A percentile compares a stretch with the other conserved stretches of the same genome.
These are phyloP conservation scores for Pyrochroa serraticornis DNA, from an alignment of 2,888 invertebrate species.

Conservation along the genomic window DNA sequence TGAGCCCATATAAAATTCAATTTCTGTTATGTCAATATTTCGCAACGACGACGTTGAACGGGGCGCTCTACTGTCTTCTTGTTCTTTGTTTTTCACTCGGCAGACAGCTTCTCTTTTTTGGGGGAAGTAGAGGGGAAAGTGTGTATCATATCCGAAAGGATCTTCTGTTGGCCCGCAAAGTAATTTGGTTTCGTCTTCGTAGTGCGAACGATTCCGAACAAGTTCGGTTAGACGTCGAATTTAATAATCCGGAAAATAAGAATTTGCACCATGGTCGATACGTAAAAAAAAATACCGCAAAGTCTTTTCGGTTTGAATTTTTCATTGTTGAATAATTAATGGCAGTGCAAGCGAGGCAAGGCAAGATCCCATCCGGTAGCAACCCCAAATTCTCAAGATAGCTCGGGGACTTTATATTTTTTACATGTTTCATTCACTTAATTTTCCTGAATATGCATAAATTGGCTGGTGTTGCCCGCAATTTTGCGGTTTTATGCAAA, in stretches of 20 bases:
- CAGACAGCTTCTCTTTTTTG: constrained; percentile 23
- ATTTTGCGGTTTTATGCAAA: too few species aligned
- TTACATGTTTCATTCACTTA: too few species aligned
- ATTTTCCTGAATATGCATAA: too few species aligned
- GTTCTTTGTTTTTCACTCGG: constrained; percentile 28
- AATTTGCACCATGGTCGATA: not conserved
- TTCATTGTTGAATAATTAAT: not conserved
- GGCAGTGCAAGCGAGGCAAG: too few species aligned
- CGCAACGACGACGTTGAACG: constrained; percentile 19
- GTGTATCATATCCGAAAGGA: constrained; percentile 24
- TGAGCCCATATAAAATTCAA: constrained; percentile 48
- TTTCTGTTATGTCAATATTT: constrained; percentile 41
- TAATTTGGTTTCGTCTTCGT: constrained; percentile 25
- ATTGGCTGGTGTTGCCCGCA: too few species aligned
- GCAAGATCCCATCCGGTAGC: too few species aligned
- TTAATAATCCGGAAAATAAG: constrained; percentile 5
- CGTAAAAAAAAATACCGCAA: too few species aligned
- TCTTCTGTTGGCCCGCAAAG: constrained; percentile 18
- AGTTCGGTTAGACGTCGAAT: constrained; percentile 6
- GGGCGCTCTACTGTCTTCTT: constrained; percentile 9
- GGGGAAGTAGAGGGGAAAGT: not conserved
- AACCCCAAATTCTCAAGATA: too few species aligned
- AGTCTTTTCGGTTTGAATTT: constrained; percentile 1
- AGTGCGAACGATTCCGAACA: constrained; percentile 8
- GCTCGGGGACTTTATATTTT: too few species aligned